phyloP scores from a whole-genome alignment of 2,888 invertebrate genomes.

The Apodemia mormo region DNA sequence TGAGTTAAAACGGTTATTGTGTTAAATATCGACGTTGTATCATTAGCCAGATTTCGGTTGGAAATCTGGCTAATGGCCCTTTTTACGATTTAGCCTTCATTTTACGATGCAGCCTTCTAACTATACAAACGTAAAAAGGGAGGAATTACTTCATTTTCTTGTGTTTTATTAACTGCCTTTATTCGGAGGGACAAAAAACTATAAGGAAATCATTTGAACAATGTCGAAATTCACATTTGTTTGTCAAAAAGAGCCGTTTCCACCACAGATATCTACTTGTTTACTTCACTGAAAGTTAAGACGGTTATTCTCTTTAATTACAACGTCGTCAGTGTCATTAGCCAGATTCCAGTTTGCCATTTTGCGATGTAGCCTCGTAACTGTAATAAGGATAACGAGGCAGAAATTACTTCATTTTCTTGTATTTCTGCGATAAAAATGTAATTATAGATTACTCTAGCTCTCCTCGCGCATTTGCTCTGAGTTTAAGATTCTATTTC shows the following conservation, averaged over 20 bases:
- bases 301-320: constrained; percentile 10
- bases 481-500: background rate
- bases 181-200: too few species aligned
- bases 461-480: background rate
- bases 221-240: background rate
- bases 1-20: too few species aligned
- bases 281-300: background rate
- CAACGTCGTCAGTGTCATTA: background rate
- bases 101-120: too few species aligned
- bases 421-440: constrained; percentile 5
- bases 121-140: too few species aligned
- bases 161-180: too few species aligned
- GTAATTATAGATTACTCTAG: constrained; percentile 15
- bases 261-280: background rate
- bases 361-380: background rate
- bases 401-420: constrained; percentile 8
- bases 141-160: too few species aligned
- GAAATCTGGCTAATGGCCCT: too few species aligned
- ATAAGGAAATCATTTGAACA: too few species aligned
- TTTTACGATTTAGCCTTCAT: too few species aligned
- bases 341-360: constrained; percentile 1
- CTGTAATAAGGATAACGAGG: constrained; percentile 3
- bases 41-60: too few species aligned
- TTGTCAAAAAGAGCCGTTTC: background rate
- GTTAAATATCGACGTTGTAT: too few species aligned